Evolutionary conservation across 2,888 invertebrate species (phyloP), one percentile per base, ranked within the genome.

Genomic region (Protophormia terraenovae): DNA sequence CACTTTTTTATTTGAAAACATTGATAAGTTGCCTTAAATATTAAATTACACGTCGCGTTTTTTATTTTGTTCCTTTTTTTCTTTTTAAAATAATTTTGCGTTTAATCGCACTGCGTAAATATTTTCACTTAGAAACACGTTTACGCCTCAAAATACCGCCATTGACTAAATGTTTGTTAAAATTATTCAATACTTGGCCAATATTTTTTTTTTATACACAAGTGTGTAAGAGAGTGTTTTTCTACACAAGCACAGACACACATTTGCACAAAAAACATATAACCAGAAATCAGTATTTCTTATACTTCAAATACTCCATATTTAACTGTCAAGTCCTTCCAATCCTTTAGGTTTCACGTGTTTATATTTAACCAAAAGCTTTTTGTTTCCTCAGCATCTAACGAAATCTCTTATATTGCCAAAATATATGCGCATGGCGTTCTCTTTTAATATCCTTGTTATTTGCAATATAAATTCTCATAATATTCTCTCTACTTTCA

Each of bases 71-170:
- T n/a, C n/a, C n/a, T n/a, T 22, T 29, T 27, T 8, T 53, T 50
- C 7, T 16, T 62, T 62, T 27, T 38, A 45, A 35, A 24, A 50
- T 32, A 12, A 35, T 10, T n/a, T 35, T 80, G 58, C 50, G 35
- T 35, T 73, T n/a, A 2, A 27, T 45, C 22, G n/a, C n/a, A n/a
- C 12, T 66, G 53, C 38, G 50, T 19, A 35, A 53, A 69, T 62
- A 10, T 47, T 19, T 45, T 16, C 19, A 55, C 8, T 6, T 29
- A 29, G 29, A 62, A 41, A 75, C 85, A 85, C 85, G 85, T 85
- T 82, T 71, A 82, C 85, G 82, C 82, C 85, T 85, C 78, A 82
- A 85, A 85, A 82, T 79, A 85, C 85, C 85, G 85, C 85, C 85
- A 85, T 79, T 78, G 78, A 85, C 85, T 85, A 50, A 85, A 71